Evolutionary conservation across 2,797 vertebrate species (phyloP), one percentile per base, ranked within the genome.

Genomic region (Silurus lanzhouensis): DNA sequence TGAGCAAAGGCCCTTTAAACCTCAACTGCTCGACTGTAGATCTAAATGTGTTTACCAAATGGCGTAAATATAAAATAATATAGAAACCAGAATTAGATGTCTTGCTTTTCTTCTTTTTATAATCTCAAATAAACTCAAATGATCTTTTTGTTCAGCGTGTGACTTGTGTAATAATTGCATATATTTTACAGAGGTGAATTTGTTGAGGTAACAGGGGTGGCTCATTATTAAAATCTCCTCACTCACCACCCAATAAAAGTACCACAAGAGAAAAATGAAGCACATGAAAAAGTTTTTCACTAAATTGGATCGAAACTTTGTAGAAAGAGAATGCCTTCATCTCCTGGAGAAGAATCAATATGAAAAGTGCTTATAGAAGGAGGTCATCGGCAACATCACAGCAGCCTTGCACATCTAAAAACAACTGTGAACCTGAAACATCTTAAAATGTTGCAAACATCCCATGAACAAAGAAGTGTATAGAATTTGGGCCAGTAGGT

Each of bases 281-380:
- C 22, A 55, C 48, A 55, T 75, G 48, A 75, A 55, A 75, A 48
- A 75, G 72, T 75, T 75, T 55, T 76, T 76, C 22, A 10, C 15
- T 12, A n/a, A 76, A 76, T 57, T 31, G 25, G 55, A 57, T 55
- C 19, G 25, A 76, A 55, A 57, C 46, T 76, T 76, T 76, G 52
- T 57, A 57, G 74, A 76, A 76, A 58, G 74, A 3, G n/a, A 75
- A 14, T n/a, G 13, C n/a, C 48, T 75, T 75, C n/a, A 14, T 77
- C 4, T 77, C 8, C 25, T 10, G 55, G 75, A 77, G 27, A 52
- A 77, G 55, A 77, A 55, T 15, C 55, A 38, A 38, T 22, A 58
- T 76, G 25, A 76, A 76, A 52, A 76, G 15, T 14, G 74, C 7
- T 76, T 76, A 58, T 57, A 6, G 74, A 76, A 76, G 74, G 57